phyloP scores from a whole-genome alignment of 2,797 vertebrate species.

The Siniperca undulata region DNA sequence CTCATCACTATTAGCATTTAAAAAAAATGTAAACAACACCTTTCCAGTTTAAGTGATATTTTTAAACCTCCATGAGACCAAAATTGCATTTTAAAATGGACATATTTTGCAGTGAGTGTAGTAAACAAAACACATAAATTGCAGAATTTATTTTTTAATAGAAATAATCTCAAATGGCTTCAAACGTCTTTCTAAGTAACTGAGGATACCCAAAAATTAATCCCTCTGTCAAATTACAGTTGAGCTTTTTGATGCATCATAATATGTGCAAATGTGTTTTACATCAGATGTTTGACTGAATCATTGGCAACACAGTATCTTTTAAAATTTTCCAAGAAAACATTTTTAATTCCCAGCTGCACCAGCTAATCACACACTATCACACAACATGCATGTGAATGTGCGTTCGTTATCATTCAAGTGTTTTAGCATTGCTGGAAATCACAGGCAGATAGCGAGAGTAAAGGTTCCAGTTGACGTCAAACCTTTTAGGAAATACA shows the following conservation, averaged over 20 bases:
- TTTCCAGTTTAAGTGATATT: background rate
- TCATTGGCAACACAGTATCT: constrained; percentile 39
- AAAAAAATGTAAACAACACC: background rate
- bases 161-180: background rate
- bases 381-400: constrained; percentile 43
- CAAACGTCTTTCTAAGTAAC: constrained; percentile 2
- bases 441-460: constrained; percentile 64
- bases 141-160: background rate
- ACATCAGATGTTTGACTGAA: constrained; percentile 55
- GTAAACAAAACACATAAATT: background rate
- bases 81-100: background rate
- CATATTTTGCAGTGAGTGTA: background rate
- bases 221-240: background rate
- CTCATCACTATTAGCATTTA: background rate
- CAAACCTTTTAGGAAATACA: constrained; percentile 68
- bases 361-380: constrained; percentile 60
- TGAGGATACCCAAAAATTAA: constrained; percentile 12
- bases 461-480: constrained; percentile 76
- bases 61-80: background rate
- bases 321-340: constrained; percentile 43
- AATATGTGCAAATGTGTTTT: constrained; percentile 53
- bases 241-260: constrained; percentile 17
- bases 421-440: constrained; percentile 68
- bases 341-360: constrained; percentile 46
- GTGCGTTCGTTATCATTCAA: constrained; percentile 61